Percentiles rank a stretch among this genome's conserved stretches.
Conservation (phyloP, 64 coral and sea anemone species). For the Catalaphyllia jardinei region DNA sequence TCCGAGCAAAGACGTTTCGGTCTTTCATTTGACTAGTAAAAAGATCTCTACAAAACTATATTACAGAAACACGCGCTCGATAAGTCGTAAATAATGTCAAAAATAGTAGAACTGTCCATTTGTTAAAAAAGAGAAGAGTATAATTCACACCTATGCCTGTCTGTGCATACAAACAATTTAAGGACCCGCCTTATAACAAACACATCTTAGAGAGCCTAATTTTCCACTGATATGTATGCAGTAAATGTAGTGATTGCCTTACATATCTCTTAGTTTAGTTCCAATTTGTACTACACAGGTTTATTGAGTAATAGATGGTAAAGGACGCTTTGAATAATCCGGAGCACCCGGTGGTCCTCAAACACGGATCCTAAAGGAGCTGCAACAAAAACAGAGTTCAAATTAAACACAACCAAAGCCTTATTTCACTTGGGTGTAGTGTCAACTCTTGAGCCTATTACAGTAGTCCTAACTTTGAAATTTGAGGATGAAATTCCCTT, state of each 20-base stretch:
- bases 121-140: too few species aligned
- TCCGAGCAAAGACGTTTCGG: too few species aligned
- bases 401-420: not conserved
- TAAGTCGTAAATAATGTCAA: too few species aligned
- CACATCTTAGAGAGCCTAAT: not conserved
- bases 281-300: not conserved
- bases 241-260: not conserved
- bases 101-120: too few species aligned
- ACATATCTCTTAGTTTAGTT: not conserved
- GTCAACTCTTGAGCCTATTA: too few species aligned
- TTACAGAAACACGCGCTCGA: too few species aligned
- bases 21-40: too few species aligned
- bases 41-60: too few species aligned
- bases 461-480: too few species aligned
- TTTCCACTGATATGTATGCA: not conserved
- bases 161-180: not conserved
- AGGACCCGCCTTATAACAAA: not conserved
- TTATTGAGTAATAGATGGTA: not conserved
- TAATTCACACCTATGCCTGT: too few species aligned
- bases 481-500: too few species aligned
- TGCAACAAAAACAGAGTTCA: not conserved
- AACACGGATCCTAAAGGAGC: conserved; percentile 39
- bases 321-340: not conserved
- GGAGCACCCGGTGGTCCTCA: not conserved
- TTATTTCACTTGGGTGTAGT: not conserved